These are phyloP conservation scores for Oncorhynchus masou DNA, from an alignment of 2,113 vertebrate genomes.

Conservation along the genomic window DNA sequence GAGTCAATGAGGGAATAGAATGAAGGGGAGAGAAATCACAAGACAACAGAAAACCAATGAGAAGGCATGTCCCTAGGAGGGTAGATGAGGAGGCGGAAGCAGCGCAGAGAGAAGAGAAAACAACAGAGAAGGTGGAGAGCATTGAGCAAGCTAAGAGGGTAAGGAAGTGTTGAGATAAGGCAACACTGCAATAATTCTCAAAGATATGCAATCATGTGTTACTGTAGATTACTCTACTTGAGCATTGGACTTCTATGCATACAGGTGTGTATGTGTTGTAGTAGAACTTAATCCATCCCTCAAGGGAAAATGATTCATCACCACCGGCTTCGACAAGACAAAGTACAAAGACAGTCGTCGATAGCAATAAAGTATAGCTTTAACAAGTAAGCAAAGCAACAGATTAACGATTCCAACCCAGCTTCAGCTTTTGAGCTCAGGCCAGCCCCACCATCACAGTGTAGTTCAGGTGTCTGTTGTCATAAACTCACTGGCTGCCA, in stretches of 20 bases:
- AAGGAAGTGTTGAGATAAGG: background rate
- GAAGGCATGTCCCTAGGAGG: background rate
- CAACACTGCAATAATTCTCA: too few species aligned
- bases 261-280: too few species aligned
- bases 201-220: too few species aligned
- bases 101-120: background rate
- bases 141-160: conserved; percentile 19
- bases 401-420: too few species aligned
- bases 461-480: background rate
- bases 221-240: too few species aligned
- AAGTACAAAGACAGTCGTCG: too few species aligned
- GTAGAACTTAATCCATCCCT: too few species aligned
- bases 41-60: conserved; percentile 7
- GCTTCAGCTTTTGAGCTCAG: background rate
- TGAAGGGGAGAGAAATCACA: conserved; percentile 10
- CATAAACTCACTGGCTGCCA: background rate
- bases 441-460: background rate
- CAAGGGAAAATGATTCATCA: too few species aligned
- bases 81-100: background rate
- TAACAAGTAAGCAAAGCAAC: too few species aligned
- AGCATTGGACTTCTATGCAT: too few species aligned
- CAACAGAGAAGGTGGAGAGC: conserved; percentile 4
- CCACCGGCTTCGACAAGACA: too few species aligned
- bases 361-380: too few species aligned
- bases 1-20: conserved; percentile 9